Conservation (phyloP, 2,888 invertebrate genomes). For the Strigamia crassipes region DNA sequence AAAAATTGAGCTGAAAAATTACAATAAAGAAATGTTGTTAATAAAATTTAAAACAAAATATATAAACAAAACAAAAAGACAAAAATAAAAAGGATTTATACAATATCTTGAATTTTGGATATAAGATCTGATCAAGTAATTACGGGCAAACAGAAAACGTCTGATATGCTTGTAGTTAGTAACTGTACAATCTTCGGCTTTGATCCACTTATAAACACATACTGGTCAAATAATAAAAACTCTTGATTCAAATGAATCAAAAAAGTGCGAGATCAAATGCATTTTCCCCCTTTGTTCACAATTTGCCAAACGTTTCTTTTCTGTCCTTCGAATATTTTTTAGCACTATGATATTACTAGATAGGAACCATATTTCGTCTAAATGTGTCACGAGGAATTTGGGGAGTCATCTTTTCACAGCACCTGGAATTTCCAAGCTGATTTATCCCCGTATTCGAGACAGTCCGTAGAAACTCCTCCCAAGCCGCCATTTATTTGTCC, state of each 20-base stretch:
- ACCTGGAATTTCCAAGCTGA: constrained; percentile 56
- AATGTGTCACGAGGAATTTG: constrained; percentile 13
- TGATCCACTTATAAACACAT: background rate
- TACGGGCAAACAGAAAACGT: background rate
- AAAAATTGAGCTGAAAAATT: constrained; percentile 24
- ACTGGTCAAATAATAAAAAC: constrained; percentile 1
- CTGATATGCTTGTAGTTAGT: background rate
- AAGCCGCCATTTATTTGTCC: constrained; percentile 31
- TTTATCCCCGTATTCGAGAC: constrained; percentile 54
- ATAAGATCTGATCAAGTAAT: background rate
- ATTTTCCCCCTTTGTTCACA: background rate
- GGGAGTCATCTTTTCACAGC: constrained; percentile 51
- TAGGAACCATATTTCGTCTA: constrained; percentile 22
- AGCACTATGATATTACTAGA: constrained; percentile 17
- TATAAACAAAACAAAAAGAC: background rate
- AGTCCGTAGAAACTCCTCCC: constrained; percentile 52
- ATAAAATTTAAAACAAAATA: background rate
- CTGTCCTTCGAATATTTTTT: background rate
- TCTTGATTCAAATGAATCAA: background rate
- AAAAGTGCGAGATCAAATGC: constrained; percentile 1
- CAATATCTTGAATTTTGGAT: constrained; percentile 2
- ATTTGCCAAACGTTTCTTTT: background rate
- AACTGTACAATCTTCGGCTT: background rate
- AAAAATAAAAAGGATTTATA: background rate
- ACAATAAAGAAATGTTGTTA: background rate